Percentiles rank a stretch among this genome's conserved stretches.
Evolutionary conservation across 2,888 invertebrate species (phyloP).

Genomic region (Xestia c-nigrum): DNA sequence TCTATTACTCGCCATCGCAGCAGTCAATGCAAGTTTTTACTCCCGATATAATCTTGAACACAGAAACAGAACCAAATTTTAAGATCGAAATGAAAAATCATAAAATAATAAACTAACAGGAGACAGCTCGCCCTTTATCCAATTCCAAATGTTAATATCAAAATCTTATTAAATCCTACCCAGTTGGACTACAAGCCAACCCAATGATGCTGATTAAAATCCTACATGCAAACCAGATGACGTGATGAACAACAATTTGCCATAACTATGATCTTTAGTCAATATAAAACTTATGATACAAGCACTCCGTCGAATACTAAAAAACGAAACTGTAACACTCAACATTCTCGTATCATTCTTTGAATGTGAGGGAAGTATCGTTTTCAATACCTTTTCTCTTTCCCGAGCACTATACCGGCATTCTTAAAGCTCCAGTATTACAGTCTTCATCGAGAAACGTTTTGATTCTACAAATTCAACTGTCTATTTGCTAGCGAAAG

Average conservation of each 20-base stretch:
- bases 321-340: not conserved
- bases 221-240: not conserved
- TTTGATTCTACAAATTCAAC: constrained; percentile 10
- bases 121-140: not conserved
- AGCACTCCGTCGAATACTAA: not conserved
- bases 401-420: not conserved
- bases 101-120: not conserved
- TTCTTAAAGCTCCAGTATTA: constrained; percentile 12
- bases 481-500: constrained; percentile 2
- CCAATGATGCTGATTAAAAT: not conserved
- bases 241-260: not conserved
- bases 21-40: not conserved
- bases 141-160: no score
- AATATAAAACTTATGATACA: not conserved
- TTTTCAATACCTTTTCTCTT: constrained; percentile 18
- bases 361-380: not conserved
- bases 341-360: not conserved
- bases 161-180: not conserved
- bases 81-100: not conserved
- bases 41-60: not conserved
- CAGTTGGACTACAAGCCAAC: not conserved
- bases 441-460: constrained; percentile 11
- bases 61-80: not conserved
- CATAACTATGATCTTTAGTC: not conserved
- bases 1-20: no score